phyloP scores from a whole-genome alignment of 2,888 invertebrate genomes.

The Prosopocoilus inquinatus region DNA sequence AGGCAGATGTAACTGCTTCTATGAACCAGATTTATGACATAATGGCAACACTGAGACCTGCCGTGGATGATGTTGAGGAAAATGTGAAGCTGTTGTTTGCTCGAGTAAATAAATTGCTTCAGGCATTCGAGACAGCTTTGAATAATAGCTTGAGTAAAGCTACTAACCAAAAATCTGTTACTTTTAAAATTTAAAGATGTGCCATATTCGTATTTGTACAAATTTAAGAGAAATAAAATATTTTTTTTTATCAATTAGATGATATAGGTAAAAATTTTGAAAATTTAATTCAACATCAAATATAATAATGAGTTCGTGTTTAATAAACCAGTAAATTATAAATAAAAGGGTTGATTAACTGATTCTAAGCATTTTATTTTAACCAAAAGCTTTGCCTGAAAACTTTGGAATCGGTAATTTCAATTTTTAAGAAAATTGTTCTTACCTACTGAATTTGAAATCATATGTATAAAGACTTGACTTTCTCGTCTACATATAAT shows the following conservation, averaged over 20 bases:
- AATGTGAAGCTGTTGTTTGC: conserved; percentile 44
- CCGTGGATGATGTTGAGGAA: conserved; percentile 41
- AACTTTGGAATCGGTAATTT: too few species aligned
- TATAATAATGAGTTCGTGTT: too few species aligned
- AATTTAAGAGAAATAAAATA: background rate
- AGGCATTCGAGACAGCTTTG: conserved; percentile 44
- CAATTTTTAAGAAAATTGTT: too few species aligned
- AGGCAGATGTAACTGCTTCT: conserved; percentile 36
- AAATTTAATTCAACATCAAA: too few species aligned
- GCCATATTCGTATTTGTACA: background rate
- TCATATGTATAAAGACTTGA: too few species aligned
- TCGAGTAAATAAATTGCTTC: conserved; percentile 45
- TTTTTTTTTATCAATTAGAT: background rate
- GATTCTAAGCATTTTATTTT: too few species aligned
- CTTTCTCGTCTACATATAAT: too few species aligned
- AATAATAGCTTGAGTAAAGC: conserved; percentile 36
- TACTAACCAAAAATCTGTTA: conserved; percentile 40
- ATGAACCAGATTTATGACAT: conserved; percentile 46
- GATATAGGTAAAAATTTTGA: too few species aligned
- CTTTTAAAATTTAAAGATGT: conserved; percentile 35
- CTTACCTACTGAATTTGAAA: too few species aligned
- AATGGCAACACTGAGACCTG: conserved; percentile 39
- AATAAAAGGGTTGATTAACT: too few species aligned
- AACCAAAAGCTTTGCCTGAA: too few species aligned
- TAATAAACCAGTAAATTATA: too few species aligned